Percentiles rank a stretch among this genome's conserved stretches.
Evolutionary conservation across 2,888 invertebrate species (phyloP).

Genomic region (Spicauda simplicius): DNA sequence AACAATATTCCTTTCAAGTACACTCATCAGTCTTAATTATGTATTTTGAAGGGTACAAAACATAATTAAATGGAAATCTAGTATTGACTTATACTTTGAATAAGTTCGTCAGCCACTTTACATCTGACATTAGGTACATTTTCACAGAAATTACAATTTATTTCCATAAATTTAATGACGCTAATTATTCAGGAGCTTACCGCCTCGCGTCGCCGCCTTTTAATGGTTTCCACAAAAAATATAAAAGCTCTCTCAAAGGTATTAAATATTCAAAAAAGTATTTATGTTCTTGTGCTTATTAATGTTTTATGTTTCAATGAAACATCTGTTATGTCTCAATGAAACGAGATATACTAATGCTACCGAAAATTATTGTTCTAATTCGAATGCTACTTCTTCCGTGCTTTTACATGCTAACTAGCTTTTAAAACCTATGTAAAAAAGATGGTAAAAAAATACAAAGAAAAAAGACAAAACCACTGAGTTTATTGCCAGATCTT

Average conservation of each 20-base stretch:
- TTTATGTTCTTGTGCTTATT: slow-evolving; percentile 11
- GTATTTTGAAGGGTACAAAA: no score
- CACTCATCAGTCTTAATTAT: no score
- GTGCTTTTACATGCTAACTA: no score
- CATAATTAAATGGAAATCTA: not conserved
- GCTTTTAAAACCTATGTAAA: no score
- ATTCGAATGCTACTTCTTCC: no score
- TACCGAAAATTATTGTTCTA: no score
- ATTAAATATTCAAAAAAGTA: slow-evolving; percentile 33
- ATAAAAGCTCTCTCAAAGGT: slow-evolving; percentile 28
- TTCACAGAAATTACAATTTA: slow-evolving; percentile 25
- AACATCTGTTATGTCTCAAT: not conserved
- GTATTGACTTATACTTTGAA: not conserved
- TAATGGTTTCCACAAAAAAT: slow-evolving; percentile 24
- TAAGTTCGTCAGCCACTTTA: slow-evolving; percentile 1
- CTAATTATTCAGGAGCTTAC: slow-evolving; percentile 35
- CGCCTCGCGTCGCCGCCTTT: slow-evolving; percentile 30
- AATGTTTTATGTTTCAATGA: not conserved
- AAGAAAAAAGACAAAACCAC: no score
- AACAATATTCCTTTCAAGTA: no score
- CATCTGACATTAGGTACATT: slow-evolving; percentile 25
- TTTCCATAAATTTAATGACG: slow-evolving; percentile 36
- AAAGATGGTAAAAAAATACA: no score
- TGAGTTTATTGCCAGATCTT: no score
- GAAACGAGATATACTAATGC: not conserved